phyloP scores from a whole-genome alignment of 2,113 vertebrate species.

The Hyaena hyaena region DNA sequence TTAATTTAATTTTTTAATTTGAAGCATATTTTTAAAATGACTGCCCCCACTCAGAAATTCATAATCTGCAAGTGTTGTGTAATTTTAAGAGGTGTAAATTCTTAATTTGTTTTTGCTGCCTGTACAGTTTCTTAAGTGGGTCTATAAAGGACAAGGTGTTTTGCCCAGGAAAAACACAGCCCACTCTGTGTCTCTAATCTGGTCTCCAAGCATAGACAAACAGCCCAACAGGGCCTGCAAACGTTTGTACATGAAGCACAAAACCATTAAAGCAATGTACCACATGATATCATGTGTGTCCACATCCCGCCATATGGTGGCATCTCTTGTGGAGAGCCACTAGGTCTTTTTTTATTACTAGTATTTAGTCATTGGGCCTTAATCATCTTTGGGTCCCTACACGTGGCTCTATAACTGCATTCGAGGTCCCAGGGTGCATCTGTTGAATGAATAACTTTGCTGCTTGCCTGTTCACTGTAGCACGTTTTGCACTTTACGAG shows the following conservation, averaged over 20 bases:
- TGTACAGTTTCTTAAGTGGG: neutral
- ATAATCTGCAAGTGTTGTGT: neutral
- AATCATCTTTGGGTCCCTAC: neutral
- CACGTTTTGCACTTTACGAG: neutral
- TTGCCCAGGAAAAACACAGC: neutral
- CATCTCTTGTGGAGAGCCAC: neutral
- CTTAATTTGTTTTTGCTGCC: neutral
- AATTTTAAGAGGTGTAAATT: neutral
- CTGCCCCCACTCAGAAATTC: neutral
- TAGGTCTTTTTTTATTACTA: neutral
- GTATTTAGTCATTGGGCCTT: neutral
- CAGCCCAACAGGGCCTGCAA: no score
- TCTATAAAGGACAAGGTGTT: neutral
- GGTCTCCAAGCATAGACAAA: neutral
- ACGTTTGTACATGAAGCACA: no score
- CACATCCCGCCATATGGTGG: neutral
- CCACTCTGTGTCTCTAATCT: neutral
- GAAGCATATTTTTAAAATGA: neutral
- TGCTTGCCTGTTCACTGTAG: neutral
- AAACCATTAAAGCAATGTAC: neutral
- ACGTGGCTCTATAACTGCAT: neutral
- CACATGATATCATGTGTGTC: accelerated
- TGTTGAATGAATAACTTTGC: neutral
- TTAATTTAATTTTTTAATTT: no score
- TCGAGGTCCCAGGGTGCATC: neutral